Evolutionary conservation across 2,888 invertebrate species (phyloP).

Genomic region (Hyppa rectilinea): DNA sequence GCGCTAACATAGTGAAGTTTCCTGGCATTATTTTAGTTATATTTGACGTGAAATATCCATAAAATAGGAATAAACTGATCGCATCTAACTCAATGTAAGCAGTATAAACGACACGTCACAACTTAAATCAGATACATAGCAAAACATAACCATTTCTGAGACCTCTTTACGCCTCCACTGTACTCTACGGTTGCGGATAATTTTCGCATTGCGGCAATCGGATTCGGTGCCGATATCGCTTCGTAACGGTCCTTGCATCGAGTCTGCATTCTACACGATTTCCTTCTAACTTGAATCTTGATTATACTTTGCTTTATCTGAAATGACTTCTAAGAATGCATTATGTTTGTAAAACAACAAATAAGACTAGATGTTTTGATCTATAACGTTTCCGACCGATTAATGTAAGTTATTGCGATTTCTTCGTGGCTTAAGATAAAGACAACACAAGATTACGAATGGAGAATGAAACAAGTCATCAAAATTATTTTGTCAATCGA

Average conservation of each 20-base stretch:
- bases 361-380: constrained; percentile 48
- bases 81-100: constrained; percentile 81
- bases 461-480: constrained; percentile 39
- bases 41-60: constrained; percentile 76
- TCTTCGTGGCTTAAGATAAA: constrained; percentile 26
- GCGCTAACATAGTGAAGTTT: constrained; percentile 58
- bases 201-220: constrained; percentile 88
- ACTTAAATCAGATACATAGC: constrained; percentile 88
- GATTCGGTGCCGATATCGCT: constrained; percentile 85
- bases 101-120: constrained; percentile 85
- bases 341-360: constrained; percentile 62
- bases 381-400: constrained; percentile 39
- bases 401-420: constrained; percentile 44
- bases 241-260: constrained; percentile 86
- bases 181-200: constrained; percentile 81
- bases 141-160: constrained; percentile 87
- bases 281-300: constrained; percentile 78
- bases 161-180: constrained; percentile 85
- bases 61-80: constrained; percentile 83
- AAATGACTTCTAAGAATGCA: constrained; percentile 71
- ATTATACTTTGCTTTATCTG: constrained; percentile 76
- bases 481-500: constrained; percentile 65
- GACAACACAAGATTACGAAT: constrained; percentile 13
- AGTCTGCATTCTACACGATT: constrained; percentile 83
- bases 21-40: constrained; percentile 67